Evolutionary conservation across 37 sponge, comb jelly and placozoan genomes (phyloP), one percentile per base, ranked within the genome.

Genomic region (Amphimedon queenslandica): DNA sequence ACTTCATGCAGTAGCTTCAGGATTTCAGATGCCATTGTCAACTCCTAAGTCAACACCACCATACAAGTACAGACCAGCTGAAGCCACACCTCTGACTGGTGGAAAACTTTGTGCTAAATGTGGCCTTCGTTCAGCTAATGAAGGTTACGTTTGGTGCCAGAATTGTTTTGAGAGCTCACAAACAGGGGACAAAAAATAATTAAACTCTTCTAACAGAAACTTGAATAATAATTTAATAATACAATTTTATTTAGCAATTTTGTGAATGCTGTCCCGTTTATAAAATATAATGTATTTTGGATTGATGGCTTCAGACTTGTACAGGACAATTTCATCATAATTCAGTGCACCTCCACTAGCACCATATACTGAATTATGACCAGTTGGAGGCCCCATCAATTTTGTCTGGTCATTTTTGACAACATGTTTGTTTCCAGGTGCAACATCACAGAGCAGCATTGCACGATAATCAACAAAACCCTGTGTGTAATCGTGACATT

Each of bases 401-500:
- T 55, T 71, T 4, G 58, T 33, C 37, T 84, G 56, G 34, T 83
- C 43, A 20, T 66, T 83, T 20, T 21, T 51, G 10, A 83, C 10
- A 11, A 21, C 30, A 65, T 83, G 67, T 42, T 83, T 83, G 56
- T 67, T 87, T 4, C 93, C 93, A 11, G 80, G 84, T 40, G 71
- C 71, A 35, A 87, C 84, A 28, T 84, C 69, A 66, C 76, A 83
- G 16, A 80, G 75, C 39, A 92, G 57, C 81, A 92, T 76, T 28
- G 88, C 88, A 47, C 93, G 43, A 55, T 92, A 72, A 21, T 10
- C 13, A 38, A 55, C 39, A 41, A 18, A 2, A 2, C 93, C 88
- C 35, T 67, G 64, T n/a, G 93, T 92, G 71, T 92, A 92, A 61
- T 87, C 82, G 40, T 92, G 93, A 37, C 88, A 84, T 40, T 87